Conservation (phyloP, 1,140 invertebrate species). For the Drosophila repletoides region DNA sequence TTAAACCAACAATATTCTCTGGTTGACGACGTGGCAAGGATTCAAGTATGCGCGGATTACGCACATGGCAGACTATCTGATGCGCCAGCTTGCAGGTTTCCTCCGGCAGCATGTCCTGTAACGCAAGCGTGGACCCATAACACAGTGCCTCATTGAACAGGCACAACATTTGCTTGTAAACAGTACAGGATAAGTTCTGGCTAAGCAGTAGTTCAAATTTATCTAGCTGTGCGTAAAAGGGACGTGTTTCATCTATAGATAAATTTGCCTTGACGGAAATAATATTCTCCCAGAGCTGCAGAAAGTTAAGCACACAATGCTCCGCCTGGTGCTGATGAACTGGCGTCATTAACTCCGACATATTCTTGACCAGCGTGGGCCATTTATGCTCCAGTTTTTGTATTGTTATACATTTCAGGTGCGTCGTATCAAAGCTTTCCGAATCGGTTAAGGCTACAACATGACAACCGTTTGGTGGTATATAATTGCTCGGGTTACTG, state of each 20-base stretch:
- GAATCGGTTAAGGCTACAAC: constrained; percentile 88
- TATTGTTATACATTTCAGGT: constrained; percentile 92
- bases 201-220: constrained; percentile 89
- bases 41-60: constrained; percentile 91
- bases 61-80: constrained; percentile 91
- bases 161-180: constrained; percentile 92
- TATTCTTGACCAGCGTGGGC: constrained; percentile 88
- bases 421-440: constrained; percentile 90
- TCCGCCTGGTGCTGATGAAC: constrained; percentile 84
- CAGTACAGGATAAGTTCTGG: constrained; percentile 88
- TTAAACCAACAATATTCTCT: constrained; percentile 84
- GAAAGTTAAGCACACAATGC: constrained; percentile 90
- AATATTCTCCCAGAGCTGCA: constrained; percentile 94
- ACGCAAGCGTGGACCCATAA: constrained; percentile 93
- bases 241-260: constrained; percentile 93
- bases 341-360: constrained; percentile 84
- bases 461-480: constrained; percentile 84
- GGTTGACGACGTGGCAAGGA: constrained; percentile 83
- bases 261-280: constrained; percentile 95
- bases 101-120: constrained; percentile 93
- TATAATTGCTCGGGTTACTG: constrained; percentile 20
- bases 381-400: constrained; percentile 92
- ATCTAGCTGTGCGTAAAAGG: constrained; percentile 93
- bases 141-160: constrained; percentile 94
- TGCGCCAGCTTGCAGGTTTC: constrained; percentile 93